Percentiles rank a stretch among this genome's conserved stretches.
phyloP scores from a whole-genome alignment of 23 tunicate genomes.

The Botrylloides violaceus region DNA sequence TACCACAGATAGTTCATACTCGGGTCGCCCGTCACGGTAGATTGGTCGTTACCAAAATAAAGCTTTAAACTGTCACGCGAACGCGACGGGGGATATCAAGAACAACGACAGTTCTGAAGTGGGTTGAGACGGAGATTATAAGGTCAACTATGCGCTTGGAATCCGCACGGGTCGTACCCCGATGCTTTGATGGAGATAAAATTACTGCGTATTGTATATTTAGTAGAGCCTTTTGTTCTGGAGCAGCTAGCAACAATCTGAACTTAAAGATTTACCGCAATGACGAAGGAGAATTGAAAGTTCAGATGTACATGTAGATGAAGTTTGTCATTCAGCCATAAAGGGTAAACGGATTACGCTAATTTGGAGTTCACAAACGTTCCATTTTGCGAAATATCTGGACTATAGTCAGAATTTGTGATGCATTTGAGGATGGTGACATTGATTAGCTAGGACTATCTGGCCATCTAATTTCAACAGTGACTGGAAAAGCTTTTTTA shows the following conservation, averaged over 20 bases:
- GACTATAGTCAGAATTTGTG: no score
- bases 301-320: background rate
- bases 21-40: slow-evolving; percentile 2
- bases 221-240: background rate
- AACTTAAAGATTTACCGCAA: no score
- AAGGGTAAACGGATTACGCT: no score
- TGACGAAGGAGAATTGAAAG: background rate
- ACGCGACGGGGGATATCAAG: background rate
- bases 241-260: no score
- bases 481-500: no score
- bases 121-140: background rate
- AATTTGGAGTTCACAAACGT: no score
- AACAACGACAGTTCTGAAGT: background rate
- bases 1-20: background rate
- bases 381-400: no score
- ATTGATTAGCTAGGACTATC: no score
- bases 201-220: background rate
- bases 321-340: no score
- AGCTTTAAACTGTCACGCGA: background rate
- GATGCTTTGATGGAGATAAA: background rate
- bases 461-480: no score
- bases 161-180: background rate
- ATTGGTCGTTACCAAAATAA: background rate
- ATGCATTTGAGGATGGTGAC: no score
- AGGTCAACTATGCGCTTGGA: background rate